Percentiles rank a stretch among this genome's conserved stretches.
phyloP scores from a whole-genome alignment of 2,113 vertebrate genomes.

The Percopsis transmontana region DNA sequence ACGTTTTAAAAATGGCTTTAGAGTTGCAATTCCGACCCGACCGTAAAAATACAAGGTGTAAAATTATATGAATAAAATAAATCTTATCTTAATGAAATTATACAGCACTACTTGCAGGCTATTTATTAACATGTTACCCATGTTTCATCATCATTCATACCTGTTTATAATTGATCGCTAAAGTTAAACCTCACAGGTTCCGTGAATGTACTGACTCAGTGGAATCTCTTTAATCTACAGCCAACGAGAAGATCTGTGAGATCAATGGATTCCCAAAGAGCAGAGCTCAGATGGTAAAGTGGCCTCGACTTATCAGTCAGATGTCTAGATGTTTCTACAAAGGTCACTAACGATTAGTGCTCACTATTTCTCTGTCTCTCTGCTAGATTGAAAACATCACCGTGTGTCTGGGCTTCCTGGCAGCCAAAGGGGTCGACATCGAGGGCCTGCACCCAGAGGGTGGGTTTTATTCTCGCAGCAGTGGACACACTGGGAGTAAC shows the following conservation, averaged over 20 bases:
- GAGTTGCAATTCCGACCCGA: too few relatives aligned
- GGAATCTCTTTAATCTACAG: constrained; percentile 21
- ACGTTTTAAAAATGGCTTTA: too few relatives aligned
- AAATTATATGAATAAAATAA: too few relatives aligned
- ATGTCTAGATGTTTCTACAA: neutral
- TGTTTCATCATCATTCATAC: too few relatives aligned
- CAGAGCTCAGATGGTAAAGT: constrained; percentile 56
- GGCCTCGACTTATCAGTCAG: neutral
- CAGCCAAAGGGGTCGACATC: constrained; percentile 88
- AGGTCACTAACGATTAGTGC: neutral
- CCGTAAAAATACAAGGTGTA: too few relatives aligned
- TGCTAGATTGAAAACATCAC: constrained; percentile 89
- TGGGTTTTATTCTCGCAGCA: constrained; percentile 64
- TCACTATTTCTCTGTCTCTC: constrained; percentile 60
- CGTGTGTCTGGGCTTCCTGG: constrained; percentile 89
- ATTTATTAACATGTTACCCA: too few relatives aligned
- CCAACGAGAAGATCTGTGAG: constrained; percentile 56
- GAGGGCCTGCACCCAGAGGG: constrained; percentile 91
- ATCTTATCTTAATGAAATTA: too few relatives aligned
- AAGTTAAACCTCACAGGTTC: neutral
- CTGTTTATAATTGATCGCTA: neutral
- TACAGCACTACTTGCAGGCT: too few relatives aligned
- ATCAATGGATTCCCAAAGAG: constrained; percentile 57
- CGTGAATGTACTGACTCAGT: neutral
- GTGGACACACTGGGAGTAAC: too few relatives aligned